Conservation (phyloP, 1,140 invertebrate species). For the Venustaconcha ellipsiformis region DNA sequence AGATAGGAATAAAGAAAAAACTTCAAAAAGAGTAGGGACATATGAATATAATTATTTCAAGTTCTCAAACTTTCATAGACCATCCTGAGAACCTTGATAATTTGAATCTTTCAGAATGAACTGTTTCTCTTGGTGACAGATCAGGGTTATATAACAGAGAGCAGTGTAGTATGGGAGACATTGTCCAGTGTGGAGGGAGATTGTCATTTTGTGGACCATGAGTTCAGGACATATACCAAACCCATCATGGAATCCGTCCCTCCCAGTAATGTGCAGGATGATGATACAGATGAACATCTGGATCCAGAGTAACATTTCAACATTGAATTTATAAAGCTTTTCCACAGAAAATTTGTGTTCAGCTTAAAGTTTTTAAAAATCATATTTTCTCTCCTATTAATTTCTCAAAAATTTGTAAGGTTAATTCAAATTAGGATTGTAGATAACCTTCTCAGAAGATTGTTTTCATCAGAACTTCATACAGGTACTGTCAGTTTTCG, state of each 20-base stretch:
- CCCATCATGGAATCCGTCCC: slow-evolving; percentile 56
- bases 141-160: slow-evolving; percentile 75
- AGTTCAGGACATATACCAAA: slow-evolving; percentile 69
- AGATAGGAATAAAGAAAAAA: too few species aligned
- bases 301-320: slow-evolving; percentile 70
- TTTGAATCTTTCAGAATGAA: slow-evolving; percentile 68
- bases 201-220: slow-evolving; percentile 73
- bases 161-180: slow-evolving; percentile 75
- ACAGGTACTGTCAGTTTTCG: too few species aligned
- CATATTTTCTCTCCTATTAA: background rate
- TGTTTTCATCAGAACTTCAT: too few species aligned
- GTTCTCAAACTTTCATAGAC: too few species aligned
- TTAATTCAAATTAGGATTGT: background rate
- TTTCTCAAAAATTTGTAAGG: background rate
- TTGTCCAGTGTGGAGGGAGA: slow-evolving; percentile 75
- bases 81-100: background rate
- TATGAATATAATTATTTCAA: too few species aligned
- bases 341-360: background rate
- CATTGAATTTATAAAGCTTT: background rate
- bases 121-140: slow-evolving; percentile 76
- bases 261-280: slow-evolving; percentile 40
- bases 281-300: slow-evolving; percentile 70
- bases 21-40: too few species aligned
- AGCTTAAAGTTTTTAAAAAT: background rate
- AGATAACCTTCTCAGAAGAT: too few species aligned